A percentile compares a stretch with the other conserved stretches of the same genome.
phyloP scores from a whole-genome alignment of 2,113 vertebrate species.

The Zapus hudsonius region DNA sequence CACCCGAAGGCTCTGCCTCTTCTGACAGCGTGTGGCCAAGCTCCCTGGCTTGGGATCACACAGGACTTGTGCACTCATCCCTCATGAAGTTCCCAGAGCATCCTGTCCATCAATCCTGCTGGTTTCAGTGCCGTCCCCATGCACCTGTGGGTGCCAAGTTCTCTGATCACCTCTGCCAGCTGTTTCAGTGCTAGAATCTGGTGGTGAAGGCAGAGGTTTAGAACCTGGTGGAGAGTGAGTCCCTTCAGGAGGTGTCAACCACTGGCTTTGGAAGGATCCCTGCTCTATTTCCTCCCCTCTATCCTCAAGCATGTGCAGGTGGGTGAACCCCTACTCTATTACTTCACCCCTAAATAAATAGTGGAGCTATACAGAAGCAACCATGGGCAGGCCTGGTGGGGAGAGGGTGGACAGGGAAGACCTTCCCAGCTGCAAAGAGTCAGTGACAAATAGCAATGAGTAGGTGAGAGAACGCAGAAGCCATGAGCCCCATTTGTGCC shows the following conservation, averaged over 20 bases:
- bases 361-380: neutral
- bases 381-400: neutral
- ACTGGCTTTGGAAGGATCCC: neutral
- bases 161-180: neutral
- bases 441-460: neutral
- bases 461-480: neutral
- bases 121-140: neutral
- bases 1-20: neutral
- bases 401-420: neutral
- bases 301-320: rapidly evolving
- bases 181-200: neutral
- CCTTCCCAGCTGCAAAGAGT: neutral
- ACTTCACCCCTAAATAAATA: neutral
- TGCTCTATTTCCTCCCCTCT: neutral
- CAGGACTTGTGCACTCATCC: neutral
- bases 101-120: neutral
- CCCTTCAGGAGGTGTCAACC: neutral
- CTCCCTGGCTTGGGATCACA: too few species aligned
- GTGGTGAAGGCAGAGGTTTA: neutral
- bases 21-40: neutral
- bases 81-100: neutral
- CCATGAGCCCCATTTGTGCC: neutral
- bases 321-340: neutral
- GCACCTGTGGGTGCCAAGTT: neutral
- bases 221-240: neutral